Conservation (phyloP, 2,113 vertebrate species). For the Phylloscopus trochiloides region DNA sequence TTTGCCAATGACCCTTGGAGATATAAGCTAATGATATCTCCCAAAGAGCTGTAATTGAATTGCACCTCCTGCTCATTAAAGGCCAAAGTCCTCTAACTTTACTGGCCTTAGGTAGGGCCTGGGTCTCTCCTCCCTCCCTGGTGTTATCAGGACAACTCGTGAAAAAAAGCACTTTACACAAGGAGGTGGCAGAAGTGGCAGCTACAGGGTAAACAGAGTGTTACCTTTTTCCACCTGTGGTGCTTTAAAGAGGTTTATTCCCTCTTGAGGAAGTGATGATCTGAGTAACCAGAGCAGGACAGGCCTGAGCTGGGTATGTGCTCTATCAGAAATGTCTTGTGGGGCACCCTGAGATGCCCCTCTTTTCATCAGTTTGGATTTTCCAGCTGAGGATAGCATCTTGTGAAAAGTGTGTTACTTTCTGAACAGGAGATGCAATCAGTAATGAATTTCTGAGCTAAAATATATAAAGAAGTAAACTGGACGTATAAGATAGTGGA, state of each 20-base stretch:
- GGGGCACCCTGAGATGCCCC: not conserved
- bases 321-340: not conserved
- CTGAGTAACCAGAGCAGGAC: not conserved
- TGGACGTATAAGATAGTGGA: no score
- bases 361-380: not conserved
- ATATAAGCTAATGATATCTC: slow-evolving; percentile 25
- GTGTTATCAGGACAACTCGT: not conserved
- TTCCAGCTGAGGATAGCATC: not conserved
- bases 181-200: not conserved
- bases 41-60: slow-evolving; percentile 8
- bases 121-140: rapidly evolving
- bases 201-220: not conserved
- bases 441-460: not conserved
- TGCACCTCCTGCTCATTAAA: slow-evolving; percentile 27
- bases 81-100: not conserved
- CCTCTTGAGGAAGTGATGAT: not conserved
- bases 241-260: not conserved
- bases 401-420: not conserved
- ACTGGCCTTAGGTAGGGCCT: not conserved
- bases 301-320: not conserved
- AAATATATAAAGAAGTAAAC: not conserved
- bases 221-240: not conserved
- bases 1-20: slow-evolving; percentile 26
- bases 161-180: not conserved
- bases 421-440: not conserved